Base-by-base conservation (phyloP, 1,140 invertebrate species). In the Philotrypesis tridentata region DNA sequence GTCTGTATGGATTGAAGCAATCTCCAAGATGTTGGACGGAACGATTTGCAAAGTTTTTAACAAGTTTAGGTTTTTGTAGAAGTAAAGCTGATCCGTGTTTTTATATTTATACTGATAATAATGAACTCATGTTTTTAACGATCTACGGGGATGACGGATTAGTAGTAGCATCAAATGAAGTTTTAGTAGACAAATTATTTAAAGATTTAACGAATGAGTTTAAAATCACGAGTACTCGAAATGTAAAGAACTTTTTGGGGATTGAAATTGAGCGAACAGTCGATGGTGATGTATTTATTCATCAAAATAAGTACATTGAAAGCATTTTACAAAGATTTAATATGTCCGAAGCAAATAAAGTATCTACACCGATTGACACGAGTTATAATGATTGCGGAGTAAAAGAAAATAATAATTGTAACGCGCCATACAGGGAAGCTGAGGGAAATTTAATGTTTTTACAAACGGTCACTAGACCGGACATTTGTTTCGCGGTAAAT, bases 371-470 rank as follows among this genome's bases (percentile, higher is more conserved):
- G 9, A 71, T 77, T 0, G 61, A 76, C 71, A 71, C 33, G 2
- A 23, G 9, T 25, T 77, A 43, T 37, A 17, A 76, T 33, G 6
- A 11, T 37, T 11, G n/a, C n/a, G n/a, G n/a, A n/a, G n/a, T n/a
- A n/a, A n/a, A 33, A 65, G 23, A n/a, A 7, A 48, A 17, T 48
- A 48, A 17, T 14, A 48, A 21, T 48, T 43, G 0, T 60, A 29
- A 72, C 23, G 25, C n/a, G 3, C 71, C 71, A 27, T 90, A 85
- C 71, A 80, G 83, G 23, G 83, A 89, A 72, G 67, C 85, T 5
- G 80, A 89, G 29, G 87, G 88, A 29, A 80, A 65, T 73, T 78
- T 91, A 11, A 79, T 91, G 43, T 91, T 89, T 85, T 72, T 89
- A 11, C 61, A 85, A n/a, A 60, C 82, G 6, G 79, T 82, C 7